These are phyloP conservation scores for Dendroctonus valens DNA, from an alignment of 1,140 invertebrate genomes.

Conservation along the genomic window DNA sequence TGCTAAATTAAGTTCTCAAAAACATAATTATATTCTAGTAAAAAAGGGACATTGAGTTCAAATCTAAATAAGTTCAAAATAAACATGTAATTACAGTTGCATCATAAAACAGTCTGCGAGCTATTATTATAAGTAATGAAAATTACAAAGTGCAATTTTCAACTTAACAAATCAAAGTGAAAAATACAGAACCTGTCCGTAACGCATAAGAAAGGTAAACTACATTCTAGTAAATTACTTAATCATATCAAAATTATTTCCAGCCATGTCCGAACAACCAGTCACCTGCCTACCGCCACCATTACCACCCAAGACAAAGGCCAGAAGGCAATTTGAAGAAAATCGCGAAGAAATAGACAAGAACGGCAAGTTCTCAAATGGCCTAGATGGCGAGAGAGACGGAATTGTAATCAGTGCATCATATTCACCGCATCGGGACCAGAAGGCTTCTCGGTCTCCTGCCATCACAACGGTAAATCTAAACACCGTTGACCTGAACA, in stretches of 20 bases:
- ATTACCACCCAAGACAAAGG: conserved; percentile 47
- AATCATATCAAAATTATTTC: conserved; percentile 27
- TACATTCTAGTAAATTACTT: conserved; percentile 32
- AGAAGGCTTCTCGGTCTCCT: conserved; percentile 30
- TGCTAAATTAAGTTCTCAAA: no score
- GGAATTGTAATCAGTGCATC: conserved; percentile 26
- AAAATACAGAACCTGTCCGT: conserved; percentile 2
- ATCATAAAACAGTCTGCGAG: no score
- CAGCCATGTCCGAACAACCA: conserved; percentile 29
- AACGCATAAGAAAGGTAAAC: conserved; percentile 30
- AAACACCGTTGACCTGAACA: conserved; percentile 29
- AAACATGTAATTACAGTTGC: no score
- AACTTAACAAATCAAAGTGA: conserved; percentile 2
- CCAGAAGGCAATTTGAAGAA: conserved; percentile 38
- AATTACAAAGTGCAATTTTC: conserved; percentile 8
- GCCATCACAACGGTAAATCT: conserved; percentile 45
- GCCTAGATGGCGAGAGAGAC: conserved; percentile 8
- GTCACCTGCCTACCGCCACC: conserved; percentile 44
- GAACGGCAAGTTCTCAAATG: neutral
- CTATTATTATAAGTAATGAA: neutral
- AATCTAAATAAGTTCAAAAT: no score
- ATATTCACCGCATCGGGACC: conserved; percentile 19
- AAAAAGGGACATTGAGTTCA: no score
- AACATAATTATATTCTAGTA: no score
- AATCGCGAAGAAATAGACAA: conserved; percentile 15